Conservation (phyloP, 2,113 vertebrate genomes). For the Hydropotes inermis region DNA sequence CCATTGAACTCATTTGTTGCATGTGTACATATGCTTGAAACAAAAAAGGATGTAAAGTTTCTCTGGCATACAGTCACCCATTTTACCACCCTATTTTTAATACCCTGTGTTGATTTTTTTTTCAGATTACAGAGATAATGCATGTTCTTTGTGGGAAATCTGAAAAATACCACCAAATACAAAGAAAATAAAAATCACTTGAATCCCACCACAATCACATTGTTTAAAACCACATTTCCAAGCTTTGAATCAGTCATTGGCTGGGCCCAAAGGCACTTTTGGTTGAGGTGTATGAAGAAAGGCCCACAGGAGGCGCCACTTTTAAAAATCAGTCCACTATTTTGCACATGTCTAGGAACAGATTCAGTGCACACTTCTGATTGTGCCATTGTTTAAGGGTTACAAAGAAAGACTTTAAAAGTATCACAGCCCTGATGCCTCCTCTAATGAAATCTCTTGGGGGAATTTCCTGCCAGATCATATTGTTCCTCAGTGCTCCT, state of each 20-base stretch:
- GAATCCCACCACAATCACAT: background rate
- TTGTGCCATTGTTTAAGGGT: background rate
- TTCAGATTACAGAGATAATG: conserved; percentile 10
- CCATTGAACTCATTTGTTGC: background rate
- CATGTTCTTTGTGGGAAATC: background rate
- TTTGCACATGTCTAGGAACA: background rate
- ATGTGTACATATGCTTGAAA: background rate
- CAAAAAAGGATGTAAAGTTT: conserved; percentile 21
- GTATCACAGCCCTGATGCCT: background rate
- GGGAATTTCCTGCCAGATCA: background rate
- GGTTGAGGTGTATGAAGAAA: background rate
- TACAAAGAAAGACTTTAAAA: conserved; percentile 22
- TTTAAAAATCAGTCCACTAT: background rate
- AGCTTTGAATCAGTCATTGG: background rate
- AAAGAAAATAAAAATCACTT: conserved; percentile 27
- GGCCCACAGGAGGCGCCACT: background rate
- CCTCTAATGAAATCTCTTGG: background rate
- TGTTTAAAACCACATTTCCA: conserved; percentile 28
- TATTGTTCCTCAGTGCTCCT: background rate
- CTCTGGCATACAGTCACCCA: background rate
- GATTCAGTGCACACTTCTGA: background rate
- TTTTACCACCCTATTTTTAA: background rate
- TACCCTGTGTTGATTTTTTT: background rate
- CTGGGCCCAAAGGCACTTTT: background rate
- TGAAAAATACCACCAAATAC: background rate